Percentiles rank a stretch among this genome's conserved stretches.
Conservation (phyloP, 2,797 vertebrate species). For the Coregonus ussuriensis region DNA sequence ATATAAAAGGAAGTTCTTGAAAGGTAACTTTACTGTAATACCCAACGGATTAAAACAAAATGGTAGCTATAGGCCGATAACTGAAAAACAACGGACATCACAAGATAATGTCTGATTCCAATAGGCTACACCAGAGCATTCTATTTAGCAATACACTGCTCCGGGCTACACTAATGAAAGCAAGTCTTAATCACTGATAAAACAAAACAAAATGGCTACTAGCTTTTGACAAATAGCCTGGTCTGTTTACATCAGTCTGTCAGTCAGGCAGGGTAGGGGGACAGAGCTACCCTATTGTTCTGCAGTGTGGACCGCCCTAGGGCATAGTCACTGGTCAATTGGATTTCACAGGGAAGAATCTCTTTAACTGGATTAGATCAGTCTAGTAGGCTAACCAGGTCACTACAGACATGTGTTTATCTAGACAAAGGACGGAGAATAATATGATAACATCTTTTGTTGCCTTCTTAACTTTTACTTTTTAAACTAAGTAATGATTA, state of each 20-base stretch:
- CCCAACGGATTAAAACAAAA: neutral
- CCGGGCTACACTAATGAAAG: neutral
- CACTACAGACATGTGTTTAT: conserved; percentile 59
- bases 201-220: conserved; percentile 24
- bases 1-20: neutral
- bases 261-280: conserved; percentile 61
- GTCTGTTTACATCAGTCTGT: conserved; percentile 60
- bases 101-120: conserved; percentile 25
- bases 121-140: neutral
- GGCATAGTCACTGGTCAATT: conserved; percentile 79
- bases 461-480: neutral
- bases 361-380: conserved; percentile 70
- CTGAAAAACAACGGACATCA: neutral
- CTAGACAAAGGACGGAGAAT: conserved; percentile 46
- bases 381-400: conserved; percentile 62
- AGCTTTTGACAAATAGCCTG: conserved; percentile 48
- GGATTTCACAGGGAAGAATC: conserved; percentile 74
- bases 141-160: neutral
- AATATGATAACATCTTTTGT: neutral
- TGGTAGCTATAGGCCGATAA: neutral
- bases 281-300: conserved; percentile 77
- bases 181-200: conserved; percentile 19
- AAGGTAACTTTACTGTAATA: neutral
- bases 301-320: conserved; percentile 77
- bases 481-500: neutral